Percentiles rank a stretch among this genome's conserved stretches.
phyloP scores from a whole-genome alignment of 2,888 invertebrate genomes.

The Oasisia sp. region DNA sequence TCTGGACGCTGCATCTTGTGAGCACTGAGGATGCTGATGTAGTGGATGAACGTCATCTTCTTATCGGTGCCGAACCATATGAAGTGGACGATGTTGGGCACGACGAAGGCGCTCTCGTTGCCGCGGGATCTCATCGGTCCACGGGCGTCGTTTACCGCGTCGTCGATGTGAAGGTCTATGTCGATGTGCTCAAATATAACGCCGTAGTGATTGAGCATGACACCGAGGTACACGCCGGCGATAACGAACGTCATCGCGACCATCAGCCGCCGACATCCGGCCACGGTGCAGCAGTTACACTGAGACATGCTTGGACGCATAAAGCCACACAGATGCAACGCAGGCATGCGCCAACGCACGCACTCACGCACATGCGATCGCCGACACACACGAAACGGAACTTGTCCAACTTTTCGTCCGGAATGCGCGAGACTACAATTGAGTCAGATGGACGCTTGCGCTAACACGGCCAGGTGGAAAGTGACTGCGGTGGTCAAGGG shows the following conservation, averaged over 20 bases:
- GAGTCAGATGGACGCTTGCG: background rate
- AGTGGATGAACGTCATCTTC: constrained; percentile 40
- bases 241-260: background rate
- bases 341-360: background rate
- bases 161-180: constrained; percentile 32
- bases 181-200: constrained; percentile 38
- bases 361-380: background rate
- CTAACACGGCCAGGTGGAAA: background rate
- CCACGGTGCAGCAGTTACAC: background rate
- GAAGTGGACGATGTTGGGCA: constrained; percentile 46
- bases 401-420: background rate
- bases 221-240: constrained; percentile 28
- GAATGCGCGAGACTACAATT: background rate
- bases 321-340: background rate
- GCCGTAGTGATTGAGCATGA: constrained; percentile 40
- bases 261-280: background rate
- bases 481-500: background rate
- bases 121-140: background rate
- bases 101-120: constrained; percentile 26
- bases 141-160: background rate
- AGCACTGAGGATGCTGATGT: constrained; percentile 43
- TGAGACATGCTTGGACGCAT: background rate
- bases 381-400: background rate
- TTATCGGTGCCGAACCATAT: constrained; percentile 39
- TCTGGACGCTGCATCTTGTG: constrained; percentile 42